Conservation (phyloP, 2,113 vertebrate genomes). For the Lepus europaeus region DNA sequence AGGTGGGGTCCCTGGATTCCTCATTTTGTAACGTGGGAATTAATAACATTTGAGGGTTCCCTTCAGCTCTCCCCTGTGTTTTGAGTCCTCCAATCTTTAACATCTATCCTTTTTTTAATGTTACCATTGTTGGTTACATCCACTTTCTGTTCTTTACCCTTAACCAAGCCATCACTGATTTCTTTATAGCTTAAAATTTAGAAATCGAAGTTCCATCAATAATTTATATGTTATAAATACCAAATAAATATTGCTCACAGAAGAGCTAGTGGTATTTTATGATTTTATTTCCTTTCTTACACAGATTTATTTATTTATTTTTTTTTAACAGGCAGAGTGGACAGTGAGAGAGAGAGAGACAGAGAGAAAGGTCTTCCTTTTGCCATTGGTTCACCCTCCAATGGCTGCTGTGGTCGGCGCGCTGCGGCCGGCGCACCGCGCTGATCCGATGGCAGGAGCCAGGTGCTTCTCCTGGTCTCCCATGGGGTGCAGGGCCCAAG, state of each 20-base stretch:
- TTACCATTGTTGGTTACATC: neutral
- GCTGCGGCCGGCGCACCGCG: no score
- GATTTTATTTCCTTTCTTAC: neutral
- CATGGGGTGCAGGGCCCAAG: no score
- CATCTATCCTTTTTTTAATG: neutral
- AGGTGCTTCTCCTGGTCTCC: no score
- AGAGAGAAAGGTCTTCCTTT: no score
- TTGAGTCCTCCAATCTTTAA: no score
- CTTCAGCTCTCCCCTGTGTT: neutral
- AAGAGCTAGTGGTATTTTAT: neutral
- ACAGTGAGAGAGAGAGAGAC: no score
- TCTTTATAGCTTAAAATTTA: constrained; percentile 23
- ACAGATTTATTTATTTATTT: neutral
- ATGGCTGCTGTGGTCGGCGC: no score
- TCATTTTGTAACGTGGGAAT: neutral
- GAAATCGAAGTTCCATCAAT: constrained; percentile 1
- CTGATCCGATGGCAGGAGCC: no score
- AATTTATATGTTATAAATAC: neutral
- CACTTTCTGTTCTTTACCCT: neutral
- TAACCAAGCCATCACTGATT: neutral
- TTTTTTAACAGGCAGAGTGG: no score
- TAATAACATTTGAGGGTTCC: neutral
- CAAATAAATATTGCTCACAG: neutral
- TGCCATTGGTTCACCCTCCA: no score
- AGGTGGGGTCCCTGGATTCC: neutral